phyloP scores from a whole-genome alignment of 2,797 vertebrate genomes.

The Margarornis squamiger region DNA sequence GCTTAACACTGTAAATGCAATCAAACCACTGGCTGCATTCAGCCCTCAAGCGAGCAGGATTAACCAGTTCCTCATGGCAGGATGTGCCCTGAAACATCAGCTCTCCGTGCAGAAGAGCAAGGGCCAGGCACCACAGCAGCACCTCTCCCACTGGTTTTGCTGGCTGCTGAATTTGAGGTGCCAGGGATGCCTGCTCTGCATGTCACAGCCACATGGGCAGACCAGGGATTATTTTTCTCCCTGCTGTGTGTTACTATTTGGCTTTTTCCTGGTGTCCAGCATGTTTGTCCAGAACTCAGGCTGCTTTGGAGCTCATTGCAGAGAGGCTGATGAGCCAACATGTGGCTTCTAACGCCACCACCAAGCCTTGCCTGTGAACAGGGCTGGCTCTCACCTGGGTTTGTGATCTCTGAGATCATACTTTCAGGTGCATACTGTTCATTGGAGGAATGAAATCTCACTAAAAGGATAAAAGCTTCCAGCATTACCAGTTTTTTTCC shows the following conservation, averaged over 20 bases:
- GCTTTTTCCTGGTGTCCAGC: background rate
- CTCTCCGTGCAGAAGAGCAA: background rate
- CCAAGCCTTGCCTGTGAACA: background rate
- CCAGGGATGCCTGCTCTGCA: fast-evolving
- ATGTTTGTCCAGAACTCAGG: background rate
- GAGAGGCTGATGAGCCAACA: background rate
- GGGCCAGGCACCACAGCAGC: background rate
- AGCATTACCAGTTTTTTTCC: background rate
- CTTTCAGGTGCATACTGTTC: background rate
- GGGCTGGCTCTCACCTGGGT: background rate
- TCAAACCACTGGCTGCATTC: background rate
- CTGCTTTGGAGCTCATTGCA: background rate
- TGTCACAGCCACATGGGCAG: background rate
- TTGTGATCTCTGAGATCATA: conserved; percentile 15
- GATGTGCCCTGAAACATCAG: background rate
- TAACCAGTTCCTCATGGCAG: conserved; percentile 12
- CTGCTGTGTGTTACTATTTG: background rate
- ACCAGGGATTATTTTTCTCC: background rate
- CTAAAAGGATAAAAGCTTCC: conserved; percentile 14
- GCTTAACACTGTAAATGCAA: background rate
- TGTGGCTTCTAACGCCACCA: background rate
- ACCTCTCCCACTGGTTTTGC: background rate
- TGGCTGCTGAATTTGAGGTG: background rate
- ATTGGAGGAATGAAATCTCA: background rate
- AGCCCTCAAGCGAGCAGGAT: background rate